Conservation (phyloP, 2,888 invertebrate species). For the Esperia sulphurella region DNA sequence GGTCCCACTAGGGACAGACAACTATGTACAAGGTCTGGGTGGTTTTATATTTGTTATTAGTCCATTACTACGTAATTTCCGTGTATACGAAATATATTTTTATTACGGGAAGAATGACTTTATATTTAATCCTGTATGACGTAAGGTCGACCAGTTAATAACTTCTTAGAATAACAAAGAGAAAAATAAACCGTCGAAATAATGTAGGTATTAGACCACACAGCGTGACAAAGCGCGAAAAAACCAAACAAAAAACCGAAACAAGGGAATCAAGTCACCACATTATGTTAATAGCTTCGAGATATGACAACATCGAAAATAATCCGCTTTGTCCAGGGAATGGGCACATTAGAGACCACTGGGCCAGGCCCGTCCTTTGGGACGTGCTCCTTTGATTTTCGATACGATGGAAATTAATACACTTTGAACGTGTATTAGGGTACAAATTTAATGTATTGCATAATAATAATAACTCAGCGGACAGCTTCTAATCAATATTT, state of each 20-base stretch:
- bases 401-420: constrained; percentile 72
- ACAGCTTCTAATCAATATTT: constrained; percentile 30
- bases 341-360: constrained; percentile 55
- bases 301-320: constrained; percentile 70
- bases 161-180: constrained; percentile 27
- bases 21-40: too few species aligned
- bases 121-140: constrained; percentile 34
- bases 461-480: constrained; percentile 2
- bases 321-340: constrained; percentile 73
- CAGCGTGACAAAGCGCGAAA: constrained; percentile 47
- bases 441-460: constrained; percentile 46
- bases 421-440: constrained; percentile 30
- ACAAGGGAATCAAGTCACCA: constrained; percentile 62
- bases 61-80: too few species aligned
- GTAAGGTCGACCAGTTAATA: constrained; percentile 26
- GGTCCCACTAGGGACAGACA: too few species aligned
- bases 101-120: constrained; percentile 23
- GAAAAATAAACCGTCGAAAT: constrained; percentile 27
- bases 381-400: constrained; percentile 68
- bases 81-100: too few species aligned
- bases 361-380: constrained; percentile 45
- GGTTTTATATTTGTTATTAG: too few species aligned
- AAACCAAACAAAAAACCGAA: constrained; percentile 42
- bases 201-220: constrained; percentile 49
- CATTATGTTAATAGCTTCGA: constrained; percentile 68